Evolutionary conservation across 2,797 vertebrate species (phyloP).

Genomic region (Octomys mimax): DNA sequence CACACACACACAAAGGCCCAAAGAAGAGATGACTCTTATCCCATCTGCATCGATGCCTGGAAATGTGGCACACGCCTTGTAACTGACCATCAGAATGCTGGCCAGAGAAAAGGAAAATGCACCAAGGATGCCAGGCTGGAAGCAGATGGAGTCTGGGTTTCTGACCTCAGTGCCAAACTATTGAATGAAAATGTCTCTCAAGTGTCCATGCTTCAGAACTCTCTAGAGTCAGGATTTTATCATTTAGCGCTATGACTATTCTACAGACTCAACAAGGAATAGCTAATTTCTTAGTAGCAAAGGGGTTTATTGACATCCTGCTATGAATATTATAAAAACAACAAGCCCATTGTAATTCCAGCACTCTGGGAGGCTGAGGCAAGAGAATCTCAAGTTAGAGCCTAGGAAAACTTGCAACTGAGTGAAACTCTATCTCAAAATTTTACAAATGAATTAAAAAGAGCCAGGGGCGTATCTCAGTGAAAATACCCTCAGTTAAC

Average conservation of each 20-base stretch:
- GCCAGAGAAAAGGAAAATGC: background rate
- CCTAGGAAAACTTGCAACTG: background rate
- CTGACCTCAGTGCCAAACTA: background rate
- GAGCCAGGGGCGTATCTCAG: background rate
- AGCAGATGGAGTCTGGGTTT: background rate
- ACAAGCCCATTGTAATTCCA: background rate
- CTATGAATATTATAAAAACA: background rate
- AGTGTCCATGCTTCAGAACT: background rate
- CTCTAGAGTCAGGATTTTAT: background rate
- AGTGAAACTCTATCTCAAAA: background rate
- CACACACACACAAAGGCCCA: background rate
- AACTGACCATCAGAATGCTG: background rate
- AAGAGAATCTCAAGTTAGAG: background rate
- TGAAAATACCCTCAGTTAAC: background rate
- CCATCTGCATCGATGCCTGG: background rate
- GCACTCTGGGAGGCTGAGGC: background rate
- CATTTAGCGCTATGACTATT: slow-evolving; percentile 1
- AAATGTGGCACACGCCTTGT: background rate
- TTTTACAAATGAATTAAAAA: background rate
- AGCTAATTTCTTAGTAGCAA: background rate
- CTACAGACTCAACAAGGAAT: background rate
- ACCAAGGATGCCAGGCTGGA: background rate
- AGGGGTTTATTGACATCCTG: background rate
- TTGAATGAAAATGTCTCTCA: background rate
- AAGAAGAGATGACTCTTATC: background rate